Percentiles rank a stretch among this genome's conserved stretches.
Evolutionary conservation across 2,797 vertebrate species (phyloP).

Genomic region (Antennarius maculatus): DNA sequence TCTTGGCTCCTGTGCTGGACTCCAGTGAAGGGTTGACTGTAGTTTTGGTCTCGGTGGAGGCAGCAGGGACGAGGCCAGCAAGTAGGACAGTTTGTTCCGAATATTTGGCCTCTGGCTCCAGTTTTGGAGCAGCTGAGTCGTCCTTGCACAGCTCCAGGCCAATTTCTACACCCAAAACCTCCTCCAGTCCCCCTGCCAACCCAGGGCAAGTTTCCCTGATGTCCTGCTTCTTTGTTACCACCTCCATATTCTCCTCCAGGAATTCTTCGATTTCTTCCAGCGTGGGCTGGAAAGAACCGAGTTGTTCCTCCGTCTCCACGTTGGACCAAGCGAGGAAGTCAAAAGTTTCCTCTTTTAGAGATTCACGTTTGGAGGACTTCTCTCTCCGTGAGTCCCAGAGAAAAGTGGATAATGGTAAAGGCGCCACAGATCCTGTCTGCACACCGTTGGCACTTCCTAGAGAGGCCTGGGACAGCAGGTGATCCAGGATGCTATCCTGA

Average conservation of each 20-base stretch:
- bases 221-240: constrained; percentile 83
- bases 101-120: constrained; percentile 71
- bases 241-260: constrained; percentile 95
- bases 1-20: constrained; percentile 47
- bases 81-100: constrained; percentile 82
- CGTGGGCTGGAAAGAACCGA: constrained; percentile 90
- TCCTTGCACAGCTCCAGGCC: constrained; percentile 58
- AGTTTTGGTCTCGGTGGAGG: constrained; percentile 74
- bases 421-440: constrained; percentile 29
- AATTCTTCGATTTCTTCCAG: constrained; percentile 98
- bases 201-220: constrained; percentile 72
- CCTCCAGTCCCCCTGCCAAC: constrained; percentile 70
- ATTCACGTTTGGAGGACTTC: constrained; percentile 41
- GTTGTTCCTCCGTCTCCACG: constrained; percentile 82
- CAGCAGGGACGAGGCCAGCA: constrained; percentile 41
- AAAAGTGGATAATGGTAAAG: constrained; percentile 71
- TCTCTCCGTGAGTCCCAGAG: constrained; percentile 84
- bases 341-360: constrained; percentile 87
- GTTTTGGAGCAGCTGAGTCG: constrained; percentile 32
- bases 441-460: constrained; percentile 66
- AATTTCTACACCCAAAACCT: constrained; percentile 75
- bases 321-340: constrained; percentile 85
- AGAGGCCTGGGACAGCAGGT: constrained; percentile 89
- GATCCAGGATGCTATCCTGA: constrained; percentile 92
- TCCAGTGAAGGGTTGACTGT: constrained; percentile 44